Evolutionary conservation across 2,113 vertebrate genomes (phyloP), one percentile per base, ranked within the genome.

Genomic region (Seriola quinqueradiata): DNA sequence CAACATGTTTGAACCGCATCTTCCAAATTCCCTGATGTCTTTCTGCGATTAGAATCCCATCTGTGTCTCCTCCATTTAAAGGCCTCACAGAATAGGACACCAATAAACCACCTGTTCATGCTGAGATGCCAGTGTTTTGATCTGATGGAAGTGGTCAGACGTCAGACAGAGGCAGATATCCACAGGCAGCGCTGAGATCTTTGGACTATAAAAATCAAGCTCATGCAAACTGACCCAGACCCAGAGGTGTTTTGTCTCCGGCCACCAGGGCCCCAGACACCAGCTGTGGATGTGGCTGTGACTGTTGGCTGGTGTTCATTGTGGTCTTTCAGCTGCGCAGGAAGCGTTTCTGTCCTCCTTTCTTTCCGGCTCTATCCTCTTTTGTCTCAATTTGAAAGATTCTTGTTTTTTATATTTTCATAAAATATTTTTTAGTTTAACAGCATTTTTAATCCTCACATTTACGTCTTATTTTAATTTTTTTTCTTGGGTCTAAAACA

Each of bases 241-340:
- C 34, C 69, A 10, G 54, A 75, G 77, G 80, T 73, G 84, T 71
- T 85, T 85, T 83, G 67, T 81, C 32, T 23, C 10, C 0, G 1
- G 52, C 70, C 72, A 38, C 23, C 57, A 19, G 60, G 63, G 48
- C 59, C 76, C 74, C 66, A 52, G 72, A 85, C 61, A 55, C 86
- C 82, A 87, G 87, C 85, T 89, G 87, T 82, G 87, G 54, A 74
- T 40, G 74, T 52, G 40, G 32, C 65, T 84, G 68, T 61, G 75
- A 65, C 71, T 70, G 66, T 13, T 71, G 59, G 28, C 25, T 28
- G 7, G 23, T 63, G 9, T 57, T 84, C 79, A 44, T 25, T 70
- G 72, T 70, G 40, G 60, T 75, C 55, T 91, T 85, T 73, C 52
- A 77, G 19, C n/a, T 65, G 28, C 48, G 36, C 12, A 55, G 52